Evolutionary conservation across 2,797 vertebrate genomes (phyloP).

Genomic region (Merluccius polli): DNA sequence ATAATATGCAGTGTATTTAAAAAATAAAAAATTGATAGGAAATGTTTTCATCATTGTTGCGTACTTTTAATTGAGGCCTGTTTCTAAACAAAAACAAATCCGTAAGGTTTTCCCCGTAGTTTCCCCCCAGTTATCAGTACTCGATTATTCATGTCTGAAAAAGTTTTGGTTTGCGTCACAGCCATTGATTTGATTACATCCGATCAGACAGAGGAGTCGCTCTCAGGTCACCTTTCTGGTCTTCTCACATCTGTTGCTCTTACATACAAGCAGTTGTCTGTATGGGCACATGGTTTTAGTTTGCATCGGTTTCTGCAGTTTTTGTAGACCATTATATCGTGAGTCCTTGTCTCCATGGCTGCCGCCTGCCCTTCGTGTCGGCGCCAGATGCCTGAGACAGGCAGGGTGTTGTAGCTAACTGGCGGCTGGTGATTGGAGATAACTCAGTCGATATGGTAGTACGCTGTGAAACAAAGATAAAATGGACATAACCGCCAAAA

Average conservation of each 20-base stretch:
- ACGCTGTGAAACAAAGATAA: constrained; percentile 70
- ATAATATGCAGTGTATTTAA: background rate
- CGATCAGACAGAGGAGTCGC: background rate
- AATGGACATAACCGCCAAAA: constrained; percentile 59
- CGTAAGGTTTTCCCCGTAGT: too few species aligned
- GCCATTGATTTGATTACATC: constrained; percentile 38
- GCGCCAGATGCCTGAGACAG: constrained; percentile 66
- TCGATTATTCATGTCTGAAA: constrained; percentile 55
- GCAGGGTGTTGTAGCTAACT: constrained; percentile 55
- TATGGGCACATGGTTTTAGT: background rate
- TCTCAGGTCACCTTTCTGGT: constrained; percentile 60
- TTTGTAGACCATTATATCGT: background rate
- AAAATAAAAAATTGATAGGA: background rate
- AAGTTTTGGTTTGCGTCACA: constrained; percentile 47
- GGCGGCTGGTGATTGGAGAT: constrained; percentile 56
- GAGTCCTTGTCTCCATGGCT: constrained; percentile 7
- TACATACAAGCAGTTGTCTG: background rate
- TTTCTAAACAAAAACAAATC: background rate
- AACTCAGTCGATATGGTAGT: constrained; percentile 29
- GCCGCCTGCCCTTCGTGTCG: background rate
- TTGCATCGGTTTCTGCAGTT: background rate
- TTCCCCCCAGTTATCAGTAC: constrained; percentile 22
- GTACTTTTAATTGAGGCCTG: background rate
- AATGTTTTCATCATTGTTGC: background rate
- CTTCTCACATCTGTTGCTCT: background rate